Conservation (phyloP, 2,113 vertebrate genomes). For the Carassius carassius region DNA sequence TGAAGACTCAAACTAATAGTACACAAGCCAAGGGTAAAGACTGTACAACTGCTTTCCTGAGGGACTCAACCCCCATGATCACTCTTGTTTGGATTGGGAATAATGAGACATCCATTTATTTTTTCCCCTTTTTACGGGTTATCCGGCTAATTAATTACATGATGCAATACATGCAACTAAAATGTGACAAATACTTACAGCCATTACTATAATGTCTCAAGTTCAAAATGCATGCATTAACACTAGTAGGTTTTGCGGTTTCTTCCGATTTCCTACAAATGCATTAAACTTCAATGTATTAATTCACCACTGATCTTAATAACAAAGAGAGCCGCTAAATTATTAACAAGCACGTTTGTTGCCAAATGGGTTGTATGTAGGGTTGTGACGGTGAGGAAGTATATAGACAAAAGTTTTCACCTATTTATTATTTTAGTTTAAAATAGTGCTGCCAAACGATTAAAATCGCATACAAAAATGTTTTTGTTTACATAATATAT, state of each 20-base stretch:
- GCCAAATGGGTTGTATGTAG: background rate
- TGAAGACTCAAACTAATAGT: background rate
- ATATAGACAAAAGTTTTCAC: background rate
- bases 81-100: background rate
- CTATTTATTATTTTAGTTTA: background rate
- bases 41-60: background rate
- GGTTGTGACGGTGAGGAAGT: too few species aligned
- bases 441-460: too few species aligned
- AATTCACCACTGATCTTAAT: background rate
- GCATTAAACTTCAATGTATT: background rate
- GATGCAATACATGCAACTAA: background rate
- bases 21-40: background rate
- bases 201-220: background rate
- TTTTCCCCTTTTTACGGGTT: background rate
- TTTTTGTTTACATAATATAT: too few species aligned
- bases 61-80: background rate
- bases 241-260: background rate
- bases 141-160: background rate
- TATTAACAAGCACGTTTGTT: conserved; percentile 1
- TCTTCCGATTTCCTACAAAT: conserved; percentile 10
- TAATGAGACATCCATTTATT: background rate
- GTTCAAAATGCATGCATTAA: background rate
- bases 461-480: too few species aligned
- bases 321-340: background rate
- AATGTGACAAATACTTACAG: background rate